Conservation (phyloP, 2,797 vertebrate genomes). For the Percopsis omiscomaycus region DNA sequence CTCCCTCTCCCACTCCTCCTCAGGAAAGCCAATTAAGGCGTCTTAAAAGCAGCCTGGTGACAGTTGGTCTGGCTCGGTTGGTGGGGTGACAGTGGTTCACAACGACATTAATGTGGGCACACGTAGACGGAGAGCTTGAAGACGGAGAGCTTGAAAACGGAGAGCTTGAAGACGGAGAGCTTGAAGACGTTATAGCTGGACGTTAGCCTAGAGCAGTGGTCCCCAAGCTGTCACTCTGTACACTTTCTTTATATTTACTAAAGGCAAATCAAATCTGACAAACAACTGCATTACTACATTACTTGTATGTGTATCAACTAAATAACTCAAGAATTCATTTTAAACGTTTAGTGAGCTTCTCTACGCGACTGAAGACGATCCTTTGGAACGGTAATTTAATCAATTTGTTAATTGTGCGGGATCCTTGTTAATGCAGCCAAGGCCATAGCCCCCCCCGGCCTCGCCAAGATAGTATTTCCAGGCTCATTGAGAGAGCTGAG, state of each 20-base stretch:
- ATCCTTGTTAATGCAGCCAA: constrained; percentile 57
- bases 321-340: too few species aligned
- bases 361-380: too few species aligned
- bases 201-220: too few species aligned
- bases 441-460: constrained; percentile 40
- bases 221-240: too few species aligned
- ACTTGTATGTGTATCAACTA: too few species aligned
- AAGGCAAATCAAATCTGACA: too few species aligned
- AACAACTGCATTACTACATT: too few species aligned
- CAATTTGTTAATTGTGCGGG: constrained; percentile 64
- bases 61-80: constrained; percentile 65
- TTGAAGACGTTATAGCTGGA: too few species aligned
- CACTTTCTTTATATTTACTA: too few species aligned
- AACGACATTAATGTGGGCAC: constrained; percentile 40
- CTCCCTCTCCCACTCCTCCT: constrained; percentile 48
- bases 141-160: too few species aligned
- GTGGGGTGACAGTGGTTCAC: constrained; percentile 41
- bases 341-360: neutral
- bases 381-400: constrained; percentile 36
- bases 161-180: too few species aligned
- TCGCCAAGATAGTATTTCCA: constrained; percentile 70
- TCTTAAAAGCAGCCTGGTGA: constrained; percentile 72
- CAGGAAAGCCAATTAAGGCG: constrained; percentile 72
- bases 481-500: constrained; percentile 58
- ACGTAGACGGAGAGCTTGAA: neutral